Evolutionary conservation across 2,113 vertebrate species (phyloP), one percentile per base, ranked within the genome.

Genomic region (Ciconia maguari): DNA sequence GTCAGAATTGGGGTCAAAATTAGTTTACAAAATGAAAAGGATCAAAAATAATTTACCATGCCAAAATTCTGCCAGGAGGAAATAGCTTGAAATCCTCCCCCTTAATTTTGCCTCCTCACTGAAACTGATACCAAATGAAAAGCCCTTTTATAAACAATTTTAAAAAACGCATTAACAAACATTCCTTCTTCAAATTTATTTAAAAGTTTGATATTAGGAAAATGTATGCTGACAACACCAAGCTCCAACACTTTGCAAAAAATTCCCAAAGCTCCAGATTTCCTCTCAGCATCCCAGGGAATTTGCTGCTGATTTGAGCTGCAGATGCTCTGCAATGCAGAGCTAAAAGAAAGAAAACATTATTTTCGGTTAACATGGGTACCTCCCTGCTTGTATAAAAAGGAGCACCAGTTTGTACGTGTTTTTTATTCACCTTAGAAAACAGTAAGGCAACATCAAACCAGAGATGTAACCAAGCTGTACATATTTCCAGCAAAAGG

Each of bases 261-360:
- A 80, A 77, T 17, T 52, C 92, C 80, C 92, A 74, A 44, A 49
- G 36, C 54, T 70, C 32, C 58, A 82, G 34, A 29, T 34, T 77
- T 72, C 62, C 55, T 65, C 21, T 26, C 83, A 57, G 90, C 75
- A 62, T 83, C 81, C 48, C 25, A 46, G 83, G 96, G 87, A 91
- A 84, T 76, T 16, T 79, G 93, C 81, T 85, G 74, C 10, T 8
- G 94, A 72, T 58, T 16, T 74, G 81, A 93, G 80, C 94, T 65
- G 88, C 88, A 90, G 90, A 46, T 86, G 95, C 57, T 92, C 96
- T 74, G 96, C 95, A 93, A 62, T 42, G 82, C 65, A 78, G 95
- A 92, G 87, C 94, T 79, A 36, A 38, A 58, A 36, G 68, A 72
- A 36, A 86, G 91, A 83, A 86, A 96, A 78, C 46, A 58, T 62